These are phyloP conservation scores for Tetrao urogallus DNA, from an alignment of 2,113 vertebrate species.

Conservation along the genomic window DNA sequence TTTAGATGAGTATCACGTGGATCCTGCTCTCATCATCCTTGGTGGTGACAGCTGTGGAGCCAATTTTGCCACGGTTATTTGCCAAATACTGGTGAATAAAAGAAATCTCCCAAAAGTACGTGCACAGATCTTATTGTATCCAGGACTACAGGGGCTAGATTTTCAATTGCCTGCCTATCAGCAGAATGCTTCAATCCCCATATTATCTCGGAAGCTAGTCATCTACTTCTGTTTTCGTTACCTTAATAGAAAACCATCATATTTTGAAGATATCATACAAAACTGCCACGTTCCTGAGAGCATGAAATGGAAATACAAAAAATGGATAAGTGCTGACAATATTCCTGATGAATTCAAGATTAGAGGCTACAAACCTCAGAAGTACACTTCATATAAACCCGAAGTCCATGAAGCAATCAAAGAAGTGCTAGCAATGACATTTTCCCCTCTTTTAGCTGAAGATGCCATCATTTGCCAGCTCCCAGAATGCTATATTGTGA, in stretches of 20 bases:
- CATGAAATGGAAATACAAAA: constrained; percentile 72
- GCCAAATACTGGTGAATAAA: constrained; percentile 76
- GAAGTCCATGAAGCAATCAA: constrained; percentile 75
- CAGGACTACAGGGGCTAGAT: constrained; percentile 81
- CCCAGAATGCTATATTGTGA: constrained; percentile 82
- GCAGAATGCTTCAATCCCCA: constrained; percentile 81
- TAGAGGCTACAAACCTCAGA: constrained; percentile 4
- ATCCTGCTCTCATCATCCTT: constrained; percentile 79
- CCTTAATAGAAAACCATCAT: constrained; percentile 69
- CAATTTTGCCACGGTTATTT: constrained; percentile 75
- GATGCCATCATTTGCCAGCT: constrained; percentile 74
- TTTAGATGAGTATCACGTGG: constrained; percentile 80
- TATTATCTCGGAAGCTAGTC: constrained; percentile 68
- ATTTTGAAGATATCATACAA: constrained; percentile 72
- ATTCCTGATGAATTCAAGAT: constrained; percentile 79
- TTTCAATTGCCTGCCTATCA: constrained; percentile 88
- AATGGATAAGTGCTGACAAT: constrained; percentile 81
- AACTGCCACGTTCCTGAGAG: constrained; percentile 78
- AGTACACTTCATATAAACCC: constrained; percentile 52
- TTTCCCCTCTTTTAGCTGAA: constrained; percentile 83
- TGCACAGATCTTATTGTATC: constrained; percentile 87
- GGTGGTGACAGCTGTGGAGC: constrained; percentile 87
- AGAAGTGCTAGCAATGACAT: constrained; percentile 33
- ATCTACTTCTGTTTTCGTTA: constrained; percentile 77
- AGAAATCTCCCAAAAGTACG: constrained; percentile 80